These are phyloP conservation scores for Trichonephila clavipes DNA, from an alignment of 1,140 invertebrate genomes.

Conservation along the genomic window DNA sequence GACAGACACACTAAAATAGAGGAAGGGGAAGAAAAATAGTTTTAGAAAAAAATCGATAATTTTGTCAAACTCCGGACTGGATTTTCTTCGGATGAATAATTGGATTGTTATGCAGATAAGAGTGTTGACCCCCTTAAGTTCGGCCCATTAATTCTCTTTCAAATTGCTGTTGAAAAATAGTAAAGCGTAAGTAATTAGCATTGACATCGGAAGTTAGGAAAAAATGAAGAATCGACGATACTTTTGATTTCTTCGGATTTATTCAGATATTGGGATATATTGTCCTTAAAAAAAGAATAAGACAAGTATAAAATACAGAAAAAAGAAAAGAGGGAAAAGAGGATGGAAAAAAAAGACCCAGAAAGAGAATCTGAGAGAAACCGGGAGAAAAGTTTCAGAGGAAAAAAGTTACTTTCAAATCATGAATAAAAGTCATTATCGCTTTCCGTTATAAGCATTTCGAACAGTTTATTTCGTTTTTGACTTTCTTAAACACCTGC, in stretches of 20 bases:
- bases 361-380: neutral
- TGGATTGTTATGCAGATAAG: slow-evolving; percentile 24
- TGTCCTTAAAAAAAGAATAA: neutral
- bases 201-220: neutral
- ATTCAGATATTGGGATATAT: slow-evolving; percentile 19
- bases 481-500: slow-evolving; percentile 5
- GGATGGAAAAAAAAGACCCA: neutral
- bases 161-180: slow-evolving; percentile 26
- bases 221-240: neutral
- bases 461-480: slow-evolving; percentile 1
- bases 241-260: neutral
- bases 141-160: neutral
- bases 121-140: slow-evolving; percentile 28
- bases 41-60: neutral
- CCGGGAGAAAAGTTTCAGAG: neutral
- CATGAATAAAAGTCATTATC: slow-evolving; percentile 23
- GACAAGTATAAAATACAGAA: neutral
- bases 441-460: slow-evolving; percentile 2
- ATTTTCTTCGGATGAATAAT: slow-evolving; percentile 16
- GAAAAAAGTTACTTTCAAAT: neutral
- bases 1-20: neutral
- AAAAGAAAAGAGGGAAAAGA: neutral
- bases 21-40: neutral
- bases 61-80: neutral
- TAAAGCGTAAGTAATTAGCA: slow-evolving; percentile 33